Conservation (phyloP, 2,113 vertebrate species). For the Dissostichus mawsoni region DNA sequence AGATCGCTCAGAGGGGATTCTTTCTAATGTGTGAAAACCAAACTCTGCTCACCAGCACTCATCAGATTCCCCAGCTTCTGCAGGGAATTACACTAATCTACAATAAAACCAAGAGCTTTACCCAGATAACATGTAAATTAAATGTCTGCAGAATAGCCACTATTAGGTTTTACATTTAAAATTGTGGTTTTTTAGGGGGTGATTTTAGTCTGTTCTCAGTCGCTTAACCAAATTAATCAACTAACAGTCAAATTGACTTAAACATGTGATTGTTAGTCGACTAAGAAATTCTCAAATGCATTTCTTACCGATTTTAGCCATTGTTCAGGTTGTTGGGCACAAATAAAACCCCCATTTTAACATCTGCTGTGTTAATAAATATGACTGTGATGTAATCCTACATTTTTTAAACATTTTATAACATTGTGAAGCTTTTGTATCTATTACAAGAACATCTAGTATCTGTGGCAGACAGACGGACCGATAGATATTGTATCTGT, state of each 20-base stretch:
- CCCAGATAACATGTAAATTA: constrained; percentile 12
- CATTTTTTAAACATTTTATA: neutral
- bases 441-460: no score
- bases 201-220: neutral
- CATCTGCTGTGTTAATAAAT: neutral
- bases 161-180: neutral
- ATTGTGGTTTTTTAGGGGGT: neutral
- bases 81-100: constrained; percentile 29
- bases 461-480: neutral
- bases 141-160: neutral
- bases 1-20: constrained; percentile 34
- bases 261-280: no score
- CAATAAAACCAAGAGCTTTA: constrained; percentile 6
- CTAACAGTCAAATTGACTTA: no score
- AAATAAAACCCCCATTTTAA: neutral
- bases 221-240: no score
- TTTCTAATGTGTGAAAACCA: constrained; percentile 25
- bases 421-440: neutral
- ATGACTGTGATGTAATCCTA: neutral
- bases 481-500: constrained; percentile 14
- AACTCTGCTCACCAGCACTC: constrained; percentile 41
- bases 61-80: constrained; percentile 14
- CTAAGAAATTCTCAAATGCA: no score
- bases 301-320: neutral
- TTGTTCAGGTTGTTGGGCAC: neutral